Evolutionary conservation across 2,113 vertebrate genomes (phyloP).

Genomic region (Lonchura striata): DNA sequence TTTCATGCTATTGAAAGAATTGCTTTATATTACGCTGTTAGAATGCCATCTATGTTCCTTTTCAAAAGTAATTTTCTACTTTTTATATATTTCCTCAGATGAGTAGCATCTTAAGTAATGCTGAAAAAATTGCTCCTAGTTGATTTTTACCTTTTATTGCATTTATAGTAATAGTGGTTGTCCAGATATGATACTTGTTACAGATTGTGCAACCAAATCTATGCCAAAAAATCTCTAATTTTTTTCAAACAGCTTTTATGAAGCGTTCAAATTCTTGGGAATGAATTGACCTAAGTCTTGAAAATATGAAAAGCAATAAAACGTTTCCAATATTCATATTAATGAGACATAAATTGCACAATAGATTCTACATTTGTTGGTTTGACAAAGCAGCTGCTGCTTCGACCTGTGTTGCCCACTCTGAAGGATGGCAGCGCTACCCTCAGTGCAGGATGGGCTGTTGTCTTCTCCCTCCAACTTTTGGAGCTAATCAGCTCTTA

Average conservation of each 20-base stretch:
- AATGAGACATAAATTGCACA: neutral
- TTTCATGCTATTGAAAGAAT: neutral
- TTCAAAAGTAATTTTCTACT: neutral
- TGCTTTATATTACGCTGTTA: neutral
- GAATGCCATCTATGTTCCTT: neutral
- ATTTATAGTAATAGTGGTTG: neutral
- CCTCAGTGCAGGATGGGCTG: neutral
- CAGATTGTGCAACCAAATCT: neutral
- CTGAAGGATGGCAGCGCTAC: neutral
- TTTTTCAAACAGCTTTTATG: neutral
- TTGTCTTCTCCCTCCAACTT: neutral
- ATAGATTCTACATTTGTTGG: neutral
- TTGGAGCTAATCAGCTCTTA: neutral
- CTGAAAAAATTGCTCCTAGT: neutral
- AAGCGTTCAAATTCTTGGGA: neutral
- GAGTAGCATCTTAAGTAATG: neutral
- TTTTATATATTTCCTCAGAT: neutral
- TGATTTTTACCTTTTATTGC: neutral
- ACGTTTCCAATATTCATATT: neutral
- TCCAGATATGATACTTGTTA: neutral
- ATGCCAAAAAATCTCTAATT: accelerated
- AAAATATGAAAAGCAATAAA: neutral
- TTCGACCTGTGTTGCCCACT: neutral
- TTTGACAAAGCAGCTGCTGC: neutral
- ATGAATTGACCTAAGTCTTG: neutral